Base-by-base conservation (phyloP, 2,113 vertebrate genomes). In the Megalops atlanticus region DNA sequence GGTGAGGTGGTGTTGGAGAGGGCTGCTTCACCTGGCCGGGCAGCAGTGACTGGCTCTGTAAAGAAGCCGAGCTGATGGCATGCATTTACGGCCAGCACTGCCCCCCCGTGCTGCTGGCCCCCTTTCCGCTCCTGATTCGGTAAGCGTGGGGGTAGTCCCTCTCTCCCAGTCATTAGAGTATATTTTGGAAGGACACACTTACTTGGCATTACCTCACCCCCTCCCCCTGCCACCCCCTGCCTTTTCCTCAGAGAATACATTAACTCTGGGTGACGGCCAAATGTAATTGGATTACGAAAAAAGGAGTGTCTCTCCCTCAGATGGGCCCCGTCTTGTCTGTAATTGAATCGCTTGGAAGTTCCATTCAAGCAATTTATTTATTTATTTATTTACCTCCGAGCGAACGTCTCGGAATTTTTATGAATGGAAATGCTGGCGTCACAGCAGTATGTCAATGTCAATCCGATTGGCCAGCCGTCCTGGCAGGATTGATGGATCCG, bases 261-360 rank as follows among this genome's bases (percentile, higher is more conserved):
- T 83, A 82, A 79, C 73, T 33, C 74, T 89, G 90, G 90, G 87
- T 85, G 87, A 83, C 78, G 81, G 64, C 76, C 89, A 85, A 89
- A 81, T 31, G 77, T 90, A 88, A 92, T 92, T 84, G 85, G 83
- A 90, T 92, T 87, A 90, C 79, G 81, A 79, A 64, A 80, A 83
- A 81, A 83, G 84, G 79, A 81, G 81, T 86, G 82, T 77, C 82
- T 90, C 79, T 87, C 45, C 86, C 82, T 87, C 85, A 88, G 89
- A 89, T 89, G 84, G 83, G 1, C 79, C 82, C 82, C 68, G 80
- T 88, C 84, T 77, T 84, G 82, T 80, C 76, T 54, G 12, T 75
- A 75, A 77, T 84, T 81, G 87, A 84, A 85, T 83, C 69, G 24
- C 41, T n/a, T n/a, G 31, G 58, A 64, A 21, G 24, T 64, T 64